A percentile compares a stretch with the other conserved stretches of the same genome.
Conservation (phyloP, 2,113 vertebrate genomes). For the Drymodes brunneopygia region DNA sequence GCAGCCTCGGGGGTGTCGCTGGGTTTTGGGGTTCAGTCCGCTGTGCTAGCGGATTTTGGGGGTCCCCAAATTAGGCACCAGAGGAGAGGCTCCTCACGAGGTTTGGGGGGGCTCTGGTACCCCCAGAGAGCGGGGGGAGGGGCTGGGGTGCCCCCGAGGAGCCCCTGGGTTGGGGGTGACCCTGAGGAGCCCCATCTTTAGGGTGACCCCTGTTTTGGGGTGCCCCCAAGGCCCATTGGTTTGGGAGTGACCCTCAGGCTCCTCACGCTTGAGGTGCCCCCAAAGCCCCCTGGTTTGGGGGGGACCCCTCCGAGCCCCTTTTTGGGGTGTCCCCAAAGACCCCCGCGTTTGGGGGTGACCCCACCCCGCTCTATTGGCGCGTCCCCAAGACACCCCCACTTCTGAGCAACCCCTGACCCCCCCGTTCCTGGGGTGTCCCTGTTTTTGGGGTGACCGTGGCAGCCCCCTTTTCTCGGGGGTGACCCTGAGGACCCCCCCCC, state of each 20-base stretch:
- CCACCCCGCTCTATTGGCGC: rapidly evolving
- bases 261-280: background rate
- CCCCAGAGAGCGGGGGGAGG: background rate
- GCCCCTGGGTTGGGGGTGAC: background rate
- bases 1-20: background rate
- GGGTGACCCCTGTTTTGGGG: no score
- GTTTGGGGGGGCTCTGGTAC: background rate
- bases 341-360: background rate
- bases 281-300: background rate
- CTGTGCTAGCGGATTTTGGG: background rate
- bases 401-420: no score
- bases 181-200: no score
- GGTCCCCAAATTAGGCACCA: background rate
- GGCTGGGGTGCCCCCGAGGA: background rate
- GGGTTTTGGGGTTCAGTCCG: background rate
- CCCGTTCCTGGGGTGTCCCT: background rate
- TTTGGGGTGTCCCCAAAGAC: background rate
- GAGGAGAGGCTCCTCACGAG: background rate
- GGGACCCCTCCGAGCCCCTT: background rate
- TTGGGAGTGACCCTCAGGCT: background rate
- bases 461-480: background rate
- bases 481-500: background rate
- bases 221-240: background rate
- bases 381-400: background rate
- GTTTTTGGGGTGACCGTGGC: background rate